Percentiles rank a stretch among this genome's conserved stretches.
phyloP scores from a whole-genome alignment of 1,140 invertebrate genomes.

The Anoplolepis gracilipes region DNA sequence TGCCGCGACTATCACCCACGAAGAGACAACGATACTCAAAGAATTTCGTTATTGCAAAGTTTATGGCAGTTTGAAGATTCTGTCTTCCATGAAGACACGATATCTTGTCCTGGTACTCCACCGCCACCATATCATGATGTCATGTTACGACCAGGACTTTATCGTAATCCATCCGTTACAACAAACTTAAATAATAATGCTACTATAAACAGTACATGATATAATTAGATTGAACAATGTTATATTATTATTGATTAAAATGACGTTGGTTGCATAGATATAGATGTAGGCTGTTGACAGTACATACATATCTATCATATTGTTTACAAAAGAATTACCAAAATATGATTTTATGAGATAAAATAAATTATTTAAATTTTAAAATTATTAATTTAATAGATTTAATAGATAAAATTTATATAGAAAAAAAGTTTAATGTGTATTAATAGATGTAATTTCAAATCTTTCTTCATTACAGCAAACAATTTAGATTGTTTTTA shows the following conservation, averaged over 20 bases:
- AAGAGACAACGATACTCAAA: constrained; percentile 67
- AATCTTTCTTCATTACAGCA: not conserved
- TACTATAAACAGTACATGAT: not conserved
- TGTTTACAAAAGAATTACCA: not conserved
- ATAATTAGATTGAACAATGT: constrained; percentile 2
- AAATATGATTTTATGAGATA: not conserved
- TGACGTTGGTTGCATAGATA: not conserved
- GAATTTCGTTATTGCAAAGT: constrained; percentile 76
- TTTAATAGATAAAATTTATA: constrained; percentile 2
- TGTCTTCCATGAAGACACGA: constrained; percentile 26
- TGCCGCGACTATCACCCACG: constrained; percentile 45
- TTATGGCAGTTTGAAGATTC: constrained; percentile 40
- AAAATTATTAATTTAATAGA: not conserved
- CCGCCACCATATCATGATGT: constrained; percentile 83
- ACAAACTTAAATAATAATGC: constrained; percentile 51
- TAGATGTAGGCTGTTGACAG: not conserved
- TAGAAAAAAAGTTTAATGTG: not conserved
- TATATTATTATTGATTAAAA: not conserved
- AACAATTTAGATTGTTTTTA: not conserved
- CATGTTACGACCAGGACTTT: constrained; percentile 74
- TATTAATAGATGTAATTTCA: not conserved
- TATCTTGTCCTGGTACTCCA: constrained; percentile 79
- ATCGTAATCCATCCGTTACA: constrained; percentile 28
- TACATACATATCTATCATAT: not conserved
- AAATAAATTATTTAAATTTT: not conserved